Evolutionary conservation across 64 coral and sea anemone genomes (phyloP).

Genomic region (Stichodactyla helianthus): DNA sequence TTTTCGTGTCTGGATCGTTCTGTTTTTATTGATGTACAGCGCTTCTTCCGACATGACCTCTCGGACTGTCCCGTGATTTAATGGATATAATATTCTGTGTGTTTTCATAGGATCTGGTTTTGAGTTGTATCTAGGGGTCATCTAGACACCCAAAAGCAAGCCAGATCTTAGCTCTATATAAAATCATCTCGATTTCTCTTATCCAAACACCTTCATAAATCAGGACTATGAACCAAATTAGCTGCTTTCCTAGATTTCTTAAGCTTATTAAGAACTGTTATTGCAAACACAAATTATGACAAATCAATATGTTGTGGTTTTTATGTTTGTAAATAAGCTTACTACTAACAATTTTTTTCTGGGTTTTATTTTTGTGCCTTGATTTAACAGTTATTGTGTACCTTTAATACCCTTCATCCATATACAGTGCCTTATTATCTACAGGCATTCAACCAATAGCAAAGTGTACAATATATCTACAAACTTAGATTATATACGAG

Average conservation of each 20-base stretch:
- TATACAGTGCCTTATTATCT: background rate
- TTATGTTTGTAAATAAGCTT: too few relatives aligned
- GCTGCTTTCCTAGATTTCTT: background rate
- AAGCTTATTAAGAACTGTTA: background rate
- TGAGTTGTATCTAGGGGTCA: conserved; percentile 4
- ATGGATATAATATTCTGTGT: background rate
- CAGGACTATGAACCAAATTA: background rate
- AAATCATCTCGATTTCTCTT: background rate
- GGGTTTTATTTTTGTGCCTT: too few relatives aligned
- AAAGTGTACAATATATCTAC: background rate
- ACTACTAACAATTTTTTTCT: too few relatives aligned
- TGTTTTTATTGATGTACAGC: background rate
- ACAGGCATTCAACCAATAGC: background rate
- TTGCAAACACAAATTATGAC: too few relatives aligned
- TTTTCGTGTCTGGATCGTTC: background rate
- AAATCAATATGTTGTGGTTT: too few relatives aligned
- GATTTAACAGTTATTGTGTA: too few relatives aligned
- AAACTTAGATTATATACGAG: background rate
- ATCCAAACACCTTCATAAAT: background rate
- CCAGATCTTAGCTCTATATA: background rate
- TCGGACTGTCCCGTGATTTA: background rate
- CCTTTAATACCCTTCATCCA: background rate
- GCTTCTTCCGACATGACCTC: conserved; percentile 13
- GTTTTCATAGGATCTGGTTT: background rate
- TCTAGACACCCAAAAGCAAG: background rate